Evolutionary conservation across 2,888 invertebrate species (phyloP).

Genomic region (Leucoma salicis): DNA sequence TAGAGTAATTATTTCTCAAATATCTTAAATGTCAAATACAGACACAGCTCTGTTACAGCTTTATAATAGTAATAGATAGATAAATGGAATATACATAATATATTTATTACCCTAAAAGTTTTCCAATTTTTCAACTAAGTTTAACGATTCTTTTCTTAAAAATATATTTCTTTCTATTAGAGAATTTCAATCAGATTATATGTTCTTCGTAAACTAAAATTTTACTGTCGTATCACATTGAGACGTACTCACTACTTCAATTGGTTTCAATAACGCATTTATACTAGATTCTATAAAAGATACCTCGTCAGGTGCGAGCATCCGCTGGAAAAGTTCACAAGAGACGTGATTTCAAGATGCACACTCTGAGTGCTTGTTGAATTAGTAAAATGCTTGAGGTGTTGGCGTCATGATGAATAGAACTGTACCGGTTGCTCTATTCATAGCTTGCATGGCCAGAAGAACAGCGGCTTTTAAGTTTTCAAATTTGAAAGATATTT

Average conservation of each 20-base stretch:
- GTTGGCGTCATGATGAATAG: constrained; percentile 42
- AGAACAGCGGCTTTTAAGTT: constrained; percentile 10
- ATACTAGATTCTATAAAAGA: not conserved
- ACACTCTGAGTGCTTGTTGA: constrained; percentile 26
- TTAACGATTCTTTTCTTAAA: not conserved
- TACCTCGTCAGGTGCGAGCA: not conserved
- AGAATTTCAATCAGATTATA: not conserved
- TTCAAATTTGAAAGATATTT: too few relatives aligned
- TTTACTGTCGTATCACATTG: not conserved
- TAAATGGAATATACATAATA: too few relatives aligned
- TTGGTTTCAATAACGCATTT: constrained; percentile 1
- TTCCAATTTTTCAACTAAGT: too few relatives aligned
- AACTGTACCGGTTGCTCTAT: constrained; percentile 39
- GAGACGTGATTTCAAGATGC: constrained; percentile 9
- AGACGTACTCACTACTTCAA: not conserved
- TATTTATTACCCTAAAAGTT: too few relatives aligned
- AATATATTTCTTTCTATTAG: not conserved
- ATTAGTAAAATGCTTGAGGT: constrained; percentile 44
- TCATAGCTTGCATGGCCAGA: constrained; percentile 29
- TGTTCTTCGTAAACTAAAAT: not conserved
- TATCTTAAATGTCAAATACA: too few relatives aligned
- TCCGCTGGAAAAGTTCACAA: constrained; percentile 4
- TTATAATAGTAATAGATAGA: too few relatives aligned
- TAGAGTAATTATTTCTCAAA: too few relatives aligned
- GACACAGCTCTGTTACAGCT: too few relatives aligned